Evolutionary conservation across 2,113 vertebrate genomes (phyloP).

Genomic region (Upupa epops): DNA sequence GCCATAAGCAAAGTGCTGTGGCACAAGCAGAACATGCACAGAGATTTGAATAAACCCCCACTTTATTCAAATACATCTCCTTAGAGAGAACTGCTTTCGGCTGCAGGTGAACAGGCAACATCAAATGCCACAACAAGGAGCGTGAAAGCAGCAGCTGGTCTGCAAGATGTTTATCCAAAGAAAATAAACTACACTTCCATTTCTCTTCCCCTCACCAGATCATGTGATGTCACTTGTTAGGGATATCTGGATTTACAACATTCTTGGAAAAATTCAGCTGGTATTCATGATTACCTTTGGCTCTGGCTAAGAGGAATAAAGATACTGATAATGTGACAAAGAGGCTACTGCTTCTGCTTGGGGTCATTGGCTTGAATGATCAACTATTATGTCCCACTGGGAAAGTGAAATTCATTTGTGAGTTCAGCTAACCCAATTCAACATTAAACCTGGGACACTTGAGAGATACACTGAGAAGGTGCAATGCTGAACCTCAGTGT

Average conservation of each 20-base stretch:
- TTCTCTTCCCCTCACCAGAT: background rate
- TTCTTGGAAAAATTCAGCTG: background rate
- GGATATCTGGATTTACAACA: background rate
- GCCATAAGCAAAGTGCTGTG: background rate
- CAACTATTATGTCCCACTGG: background rate
- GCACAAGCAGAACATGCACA: background rate
- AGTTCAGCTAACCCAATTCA: background rate
- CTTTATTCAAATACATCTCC: background rate
- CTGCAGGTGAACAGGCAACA: background rate
- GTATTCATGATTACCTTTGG: background rate
- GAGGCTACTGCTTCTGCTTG: background rate
- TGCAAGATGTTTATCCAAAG: background rate
- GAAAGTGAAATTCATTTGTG: background rate
- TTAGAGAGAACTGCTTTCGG: background rate
- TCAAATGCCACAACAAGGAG: background rate
- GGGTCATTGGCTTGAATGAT: background rate
- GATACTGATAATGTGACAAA: background rate
- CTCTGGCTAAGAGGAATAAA: background rate
- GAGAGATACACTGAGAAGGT: background rate
- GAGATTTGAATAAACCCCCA: background rate
- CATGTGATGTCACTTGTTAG: background rate
- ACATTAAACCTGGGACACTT: background rate
- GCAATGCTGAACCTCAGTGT: rapidly evolving
- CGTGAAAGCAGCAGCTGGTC: background rate
- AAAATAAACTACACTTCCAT: background rate